A percentile compares a stretch with the other conserved stretches of the same genome.
Conservation (phyloP, 2,797 vertebrate species). For the Eulemur albifrons region DNA sequence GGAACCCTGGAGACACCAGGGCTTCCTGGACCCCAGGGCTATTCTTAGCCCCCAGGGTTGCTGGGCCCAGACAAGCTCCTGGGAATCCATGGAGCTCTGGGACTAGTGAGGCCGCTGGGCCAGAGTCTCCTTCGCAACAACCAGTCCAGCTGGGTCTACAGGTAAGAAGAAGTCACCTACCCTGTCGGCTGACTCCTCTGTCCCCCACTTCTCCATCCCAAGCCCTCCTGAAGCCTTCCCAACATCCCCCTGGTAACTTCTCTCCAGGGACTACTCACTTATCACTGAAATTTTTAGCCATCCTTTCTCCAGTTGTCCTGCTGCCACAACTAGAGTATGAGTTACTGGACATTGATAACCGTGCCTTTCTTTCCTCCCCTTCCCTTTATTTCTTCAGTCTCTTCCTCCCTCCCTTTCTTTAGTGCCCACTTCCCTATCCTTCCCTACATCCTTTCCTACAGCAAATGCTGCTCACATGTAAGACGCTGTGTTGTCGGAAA, state of each 20-base stretch:
- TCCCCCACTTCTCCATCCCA: neutral
- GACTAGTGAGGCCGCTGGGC: conserved; percentile 60
- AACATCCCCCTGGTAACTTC: neutral
- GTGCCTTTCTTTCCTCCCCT: neutral
- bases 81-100: conserved; percentile 58
- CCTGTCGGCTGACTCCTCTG: neutral
- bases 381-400: neutral
- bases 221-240: neutral
- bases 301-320: neutral
- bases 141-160: conserved; percentile 67
- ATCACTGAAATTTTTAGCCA: neutral
- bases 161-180: conserved; percentile 60
- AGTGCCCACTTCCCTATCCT: neutral
- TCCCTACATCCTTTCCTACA: neutral
- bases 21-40: conserved; percentile 47
- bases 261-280: neutral
- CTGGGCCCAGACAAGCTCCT: conserved; percentile 31
- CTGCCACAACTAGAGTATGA: neutral
- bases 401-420: neutral
- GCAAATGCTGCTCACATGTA: neutral
- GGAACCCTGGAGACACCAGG: conserved; percentile 58
- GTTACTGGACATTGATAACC: neutral
- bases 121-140: conserved; percentile 44
- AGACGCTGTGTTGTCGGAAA: neutral
- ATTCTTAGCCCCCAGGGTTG: neutral